Evolutionary conservation across 1,140 invertebrate genomes (phyloP), one percentile per base, ranked within the genome.

Genomic region (Papilio helenus): DNA sequence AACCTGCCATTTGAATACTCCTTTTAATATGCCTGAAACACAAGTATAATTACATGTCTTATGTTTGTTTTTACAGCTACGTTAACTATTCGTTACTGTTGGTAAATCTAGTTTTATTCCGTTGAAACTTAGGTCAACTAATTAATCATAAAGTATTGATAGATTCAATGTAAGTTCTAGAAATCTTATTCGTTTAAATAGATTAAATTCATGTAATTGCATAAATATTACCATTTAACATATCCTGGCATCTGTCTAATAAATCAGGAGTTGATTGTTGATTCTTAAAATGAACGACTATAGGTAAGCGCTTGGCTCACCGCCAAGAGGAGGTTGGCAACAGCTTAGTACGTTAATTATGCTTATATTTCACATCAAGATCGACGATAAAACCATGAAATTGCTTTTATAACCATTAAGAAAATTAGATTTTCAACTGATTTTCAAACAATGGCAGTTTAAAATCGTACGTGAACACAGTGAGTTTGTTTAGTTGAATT

Each of bases 401-500:
- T 76, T 76, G 74, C 74, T 76, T 76, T 76, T 76, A 76, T 76
- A 76, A 76, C 74, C 51, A 76, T 76, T 76, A 76, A 76, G 74
- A 61, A 76, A 76, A 76, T 76, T 76, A 76, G 74, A 76, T 76
- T 76, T 61, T 58, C 74, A 61, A 58, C 74, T 61, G 74, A 76
- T 76, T 76, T 76, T 42, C 14, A 58, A 76, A 76, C 74, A 76
- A 61, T 61, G 74, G 26, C 29, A 10, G 26, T 39, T 76, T 76
- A 58, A 58, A 76, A 61, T 61, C 42, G n/a, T 29, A 76, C 29
- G 16, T 16, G 20, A 14, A 74, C 34, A 34, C 51, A 74, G 20
- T 42, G 34, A 72, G 16, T 39, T 5, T 10, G 10, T 39, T 39
- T 72, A 34, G 16, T 72, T 34, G 14, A 42, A 39, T 72, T 72